Evolutionary conservation across 2,113 vertebrate genomes (phyloP), one percentile per base, ranked within the genome.

Genomic region (Platysternon megacephalum): DNA sequence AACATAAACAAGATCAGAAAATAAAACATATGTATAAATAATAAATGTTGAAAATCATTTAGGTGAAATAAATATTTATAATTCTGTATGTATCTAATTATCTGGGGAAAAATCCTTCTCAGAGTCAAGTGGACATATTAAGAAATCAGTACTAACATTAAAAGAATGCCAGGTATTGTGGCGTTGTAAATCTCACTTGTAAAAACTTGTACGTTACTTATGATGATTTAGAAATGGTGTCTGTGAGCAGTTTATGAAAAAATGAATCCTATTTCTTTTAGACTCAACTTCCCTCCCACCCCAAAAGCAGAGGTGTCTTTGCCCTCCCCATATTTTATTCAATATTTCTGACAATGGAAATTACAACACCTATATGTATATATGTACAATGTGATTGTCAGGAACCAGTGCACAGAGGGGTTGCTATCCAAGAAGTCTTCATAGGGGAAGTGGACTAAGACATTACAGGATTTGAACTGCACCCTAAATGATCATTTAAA

Each of bases 241-340:
- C 88, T 92, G 46, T 1, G 51, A 5, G 22, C 72, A 53, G 8
- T 52, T 86, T 88, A 94, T 88, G 48, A 93, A 93, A 93, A 86
- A 80, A 52, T 24, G 89, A 17, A 89, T 86, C 86, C 2, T 51
- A 78, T 79, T 90, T 85, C 8, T 84, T 87, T 80, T 61, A 86
- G 58, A 2, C 11, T 89, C 5, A 35, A 8, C 2, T 11, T 58
- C 86, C 91, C 28, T 14, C 68, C 89, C 39, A 58, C 19, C 51
- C 55, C 61, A 65, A 81, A 49, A 85, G 48, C 6, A 85, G 78
- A 61, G 6, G 84, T 74, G 84, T 86, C 8, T 7, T 56, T 84
- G 55, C 11, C 11, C 1, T 17, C 26, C 81, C 11, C 22, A 4
- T n/a, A 19, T 84, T 65, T 35, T 17, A 65, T n/a, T 86, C 17